These are phyloP conservation scores for Acromyrmex heyeri DNA, from an alignment of 1,140 invertebrate species.

Conservation along the genomic window DNA sequence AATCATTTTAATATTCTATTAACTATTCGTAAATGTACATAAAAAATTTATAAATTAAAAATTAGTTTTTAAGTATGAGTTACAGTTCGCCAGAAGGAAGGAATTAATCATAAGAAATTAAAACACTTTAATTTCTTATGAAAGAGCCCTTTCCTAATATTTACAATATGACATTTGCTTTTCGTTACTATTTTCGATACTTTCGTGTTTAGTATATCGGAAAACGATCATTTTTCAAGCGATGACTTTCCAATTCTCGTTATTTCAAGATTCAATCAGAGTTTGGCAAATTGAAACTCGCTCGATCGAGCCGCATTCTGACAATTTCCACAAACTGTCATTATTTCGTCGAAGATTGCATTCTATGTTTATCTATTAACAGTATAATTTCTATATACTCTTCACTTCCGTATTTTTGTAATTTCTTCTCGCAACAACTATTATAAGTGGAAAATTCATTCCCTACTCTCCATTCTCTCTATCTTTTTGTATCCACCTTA, in stretches of 20 bases:
- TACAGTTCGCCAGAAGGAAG: background rate
- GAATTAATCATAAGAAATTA: background rate
- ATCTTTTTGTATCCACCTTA: background rate
- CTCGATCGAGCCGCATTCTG: conserved; percentile 13
- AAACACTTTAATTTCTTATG: conserved; percentile 16
- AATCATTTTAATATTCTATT: background rate
- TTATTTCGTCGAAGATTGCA: conserved; percentile 48
- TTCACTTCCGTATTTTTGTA: background rate
- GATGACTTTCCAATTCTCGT: conserved; percentile 60
- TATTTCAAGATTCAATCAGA: conserved; percentile 63
- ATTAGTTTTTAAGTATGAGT: background rate
- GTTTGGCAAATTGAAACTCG: conserved; percentile 52
- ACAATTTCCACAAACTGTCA: conserved; percentile 45
- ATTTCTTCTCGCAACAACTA: background rate
- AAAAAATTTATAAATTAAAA: background rate
- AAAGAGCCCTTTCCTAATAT: background rate
- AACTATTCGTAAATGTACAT: background rate
- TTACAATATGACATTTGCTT: conserved; percentile 19
- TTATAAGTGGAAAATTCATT: background rate
- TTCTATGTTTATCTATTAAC: conserved; percentile 38
- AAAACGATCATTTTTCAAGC: conserved; percentile 61
- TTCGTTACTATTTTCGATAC: conserved; percentile 21
- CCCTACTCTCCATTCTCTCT: background rate
- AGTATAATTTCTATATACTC: background rate
- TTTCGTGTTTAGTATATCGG: conserved; percentile 45